These are phyloP conservation scores for Cottus gobio DNA, from an alignment of 2,113 vertebrate species.

Conservation along the genomic window DNA sequence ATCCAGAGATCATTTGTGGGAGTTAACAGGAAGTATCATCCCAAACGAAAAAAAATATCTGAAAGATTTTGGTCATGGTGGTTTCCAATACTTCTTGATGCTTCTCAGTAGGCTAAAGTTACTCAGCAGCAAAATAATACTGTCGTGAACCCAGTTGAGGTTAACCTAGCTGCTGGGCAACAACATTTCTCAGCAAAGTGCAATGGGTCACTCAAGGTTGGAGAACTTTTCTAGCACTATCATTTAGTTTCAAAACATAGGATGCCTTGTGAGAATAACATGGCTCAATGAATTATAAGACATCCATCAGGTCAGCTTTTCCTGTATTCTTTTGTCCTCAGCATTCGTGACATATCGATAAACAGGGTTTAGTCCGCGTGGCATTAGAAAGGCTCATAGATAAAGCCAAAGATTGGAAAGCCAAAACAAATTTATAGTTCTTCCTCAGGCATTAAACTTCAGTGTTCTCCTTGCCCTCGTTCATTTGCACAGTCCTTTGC, in stretches of 20 bases:
- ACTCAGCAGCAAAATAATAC: slow-evolving; percentile 32
- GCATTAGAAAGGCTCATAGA: not conserved
- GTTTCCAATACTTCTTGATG: not conserved
- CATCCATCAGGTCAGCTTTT: not conserved
- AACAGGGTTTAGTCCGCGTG: not conserved
- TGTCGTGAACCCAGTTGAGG: slow-evolving; percentile 10
- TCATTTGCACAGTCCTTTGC: slow-evolving; percentile 11
- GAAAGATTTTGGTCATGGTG: not conserved
- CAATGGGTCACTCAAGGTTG: not conserved
- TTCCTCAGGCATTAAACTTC: not conserved
- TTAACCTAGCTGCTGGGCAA: slow-evolving; percentile 37
- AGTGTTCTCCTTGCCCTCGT: slow-evolving; percentile 18
- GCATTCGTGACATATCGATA: not conserved
- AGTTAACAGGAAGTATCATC: not conserved
- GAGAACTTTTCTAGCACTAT: not conserved
- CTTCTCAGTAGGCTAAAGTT: slow-evolving; percentile 29
- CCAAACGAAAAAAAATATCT: not conserved
- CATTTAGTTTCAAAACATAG: not conserved
- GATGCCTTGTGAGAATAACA: not conserved
- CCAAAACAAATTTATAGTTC: slow-evolving; percentile 1
- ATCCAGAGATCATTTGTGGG: slow-evolving; percentile 6
- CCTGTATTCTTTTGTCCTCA: not conserved
- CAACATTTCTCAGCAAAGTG: slow-evolving; percentile 12
- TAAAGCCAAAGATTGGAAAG: not conserved
- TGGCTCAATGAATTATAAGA: not conserved